Evolutionary conservation across 2,113 vertebrate species (phyloP).

Genomic region (Silurus glanis): DNA sequence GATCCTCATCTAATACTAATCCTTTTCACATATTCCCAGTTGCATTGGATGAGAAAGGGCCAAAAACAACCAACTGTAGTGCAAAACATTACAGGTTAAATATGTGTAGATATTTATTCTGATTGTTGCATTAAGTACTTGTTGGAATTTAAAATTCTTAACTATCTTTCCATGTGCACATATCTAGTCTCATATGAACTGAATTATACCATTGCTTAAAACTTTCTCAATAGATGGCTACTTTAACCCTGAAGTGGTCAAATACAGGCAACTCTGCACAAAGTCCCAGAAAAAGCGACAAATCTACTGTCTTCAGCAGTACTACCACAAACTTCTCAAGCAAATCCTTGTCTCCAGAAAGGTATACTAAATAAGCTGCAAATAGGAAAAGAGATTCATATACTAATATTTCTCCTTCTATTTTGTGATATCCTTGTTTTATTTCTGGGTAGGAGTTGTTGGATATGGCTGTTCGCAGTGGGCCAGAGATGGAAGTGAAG

Average conservation of each 20-base stretch:
- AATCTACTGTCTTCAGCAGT: slow-evolving; percentile 87
- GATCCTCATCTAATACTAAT: neutral
- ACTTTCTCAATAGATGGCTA: slow-evolving; percentile 80
- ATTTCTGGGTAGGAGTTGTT: slow-evolving; percentile 78
- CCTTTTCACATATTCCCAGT: neutral
- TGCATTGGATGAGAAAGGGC: neutral
- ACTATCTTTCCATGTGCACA: neutral
- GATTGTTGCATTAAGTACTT: neutral
- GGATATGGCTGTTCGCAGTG: slow-evolving; percentile 84
- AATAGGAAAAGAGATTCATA: neutral
- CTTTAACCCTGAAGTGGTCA: slow-evolving; percentile 96
- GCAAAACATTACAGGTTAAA: neutral
- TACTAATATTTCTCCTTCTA: neutral
- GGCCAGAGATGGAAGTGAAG: slow-evolving; percentile 77
- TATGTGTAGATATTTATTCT: neutral
- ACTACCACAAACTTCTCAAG: slow-evolving; percentile 90
- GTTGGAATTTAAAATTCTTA: neutral
- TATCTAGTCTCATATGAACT: neutral
- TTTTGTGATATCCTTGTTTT: neutral
- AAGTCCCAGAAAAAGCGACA: slow-evolving; percentile 92
- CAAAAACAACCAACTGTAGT: neutral
- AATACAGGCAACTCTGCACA: slow-evolving; percentile 89
- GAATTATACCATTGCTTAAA: neutral
- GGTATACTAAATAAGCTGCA: slow-evolving; percentile 61
- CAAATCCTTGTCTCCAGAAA: slow-evolving; percentile 93